Evolutionary conservation across 2,113 vertebrate genomes (phyloP), one percentile per base, ranked within the genome.

Genomic region (Pygathrix nemaeus): DNA sequence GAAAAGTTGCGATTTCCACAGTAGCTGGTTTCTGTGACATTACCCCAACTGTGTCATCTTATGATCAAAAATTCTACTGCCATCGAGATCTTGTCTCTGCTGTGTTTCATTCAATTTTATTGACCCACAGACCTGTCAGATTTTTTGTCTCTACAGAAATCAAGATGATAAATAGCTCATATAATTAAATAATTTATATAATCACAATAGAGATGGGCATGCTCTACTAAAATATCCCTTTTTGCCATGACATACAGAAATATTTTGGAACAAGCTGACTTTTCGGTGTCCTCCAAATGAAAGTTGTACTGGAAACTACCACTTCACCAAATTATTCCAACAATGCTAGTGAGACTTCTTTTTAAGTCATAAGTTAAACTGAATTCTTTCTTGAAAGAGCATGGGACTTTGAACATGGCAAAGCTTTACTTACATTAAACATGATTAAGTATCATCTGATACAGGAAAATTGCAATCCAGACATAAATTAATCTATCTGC

Each of bases 141-240:
- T 64, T 89, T 82, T 76, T 96, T 83, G 79, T 95, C 64, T 66
- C 27, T 78, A 27, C 64, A 84, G 48, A 97, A 96, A 90, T 88
- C 84, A 97, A 83, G 83, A 88, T 88, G 43, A 94, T 79, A 95
- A 83, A 81, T 78, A 82, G 35, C 57, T 94, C 72, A 81, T 70
- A 82, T 88, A 94, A 95, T 90, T 89, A 92, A 93, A 88, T 94
- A 92, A 97, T 81, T 81, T 97, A 90, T 45, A 83, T 93, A 88
- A 96, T 72, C 50, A 88, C 81, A 88, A 96, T 76, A 97, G 73
- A 93, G 64, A 94, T 92, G 83, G 59, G 88, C 55, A 86, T 76
- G 21, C 40, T 87, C n/a, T 76, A 75, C 55, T 92, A 87, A 97
- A 96, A 95, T 86, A 52, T 76, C 6, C 40, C 35, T 83, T 93